These are phyloP conservation scores for Emydocephalus ijimae DNA, from an alignment of 2,113 vertebrate species.

Conservation along the genomic window DNA sequence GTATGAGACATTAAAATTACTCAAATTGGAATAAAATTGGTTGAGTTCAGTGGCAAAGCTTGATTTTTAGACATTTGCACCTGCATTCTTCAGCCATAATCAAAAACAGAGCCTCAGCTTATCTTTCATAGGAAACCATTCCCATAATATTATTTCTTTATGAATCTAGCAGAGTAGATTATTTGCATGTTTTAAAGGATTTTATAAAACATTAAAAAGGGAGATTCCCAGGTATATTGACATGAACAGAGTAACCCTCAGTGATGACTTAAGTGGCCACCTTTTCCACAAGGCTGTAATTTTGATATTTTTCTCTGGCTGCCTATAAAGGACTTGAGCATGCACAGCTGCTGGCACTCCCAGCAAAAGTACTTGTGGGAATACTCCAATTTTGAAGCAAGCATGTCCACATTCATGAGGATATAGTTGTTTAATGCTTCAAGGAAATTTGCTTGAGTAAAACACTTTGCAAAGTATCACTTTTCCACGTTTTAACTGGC, in stretches of 20 bases:
- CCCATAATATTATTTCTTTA: neutral
- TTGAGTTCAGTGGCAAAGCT: neutral
- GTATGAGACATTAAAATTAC: slow-evolving; percentile 21
- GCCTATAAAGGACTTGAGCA: neutral
- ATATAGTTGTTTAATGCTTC: neutral
- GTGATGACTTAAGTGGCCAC: neutral
- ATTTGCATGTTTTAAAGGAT: neutral
- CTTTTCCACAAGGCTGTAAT: neutral
- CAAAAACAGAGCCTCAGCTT: neutral
- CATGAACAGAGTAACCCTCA: neutral
- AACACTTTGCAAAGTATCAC: neutral
- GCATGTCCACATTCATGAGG: neutral
- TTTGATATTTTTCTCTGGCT: neutral
- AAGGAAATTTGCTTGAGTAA: neutral
- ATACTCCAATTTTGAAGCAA: neutral
- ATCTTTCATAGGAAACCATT: neutral
- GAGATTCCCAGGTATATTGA: neutral
- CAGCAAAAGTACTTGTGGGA: neutral
- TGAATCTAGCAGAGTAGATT: neutral
- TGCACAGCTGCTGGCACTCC: neutral
- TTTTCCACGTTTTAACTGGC: neutral
- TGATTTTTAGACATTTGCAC: neutral
- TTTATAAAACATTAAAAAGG: neutral
- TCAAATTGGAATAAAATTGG: neutral
- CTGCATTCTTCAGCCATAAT: neutral